Evolutionary conservation across 2,113 vertebrate species (phyloP).

Genomic region (Salvelinus sp.): DNA sequence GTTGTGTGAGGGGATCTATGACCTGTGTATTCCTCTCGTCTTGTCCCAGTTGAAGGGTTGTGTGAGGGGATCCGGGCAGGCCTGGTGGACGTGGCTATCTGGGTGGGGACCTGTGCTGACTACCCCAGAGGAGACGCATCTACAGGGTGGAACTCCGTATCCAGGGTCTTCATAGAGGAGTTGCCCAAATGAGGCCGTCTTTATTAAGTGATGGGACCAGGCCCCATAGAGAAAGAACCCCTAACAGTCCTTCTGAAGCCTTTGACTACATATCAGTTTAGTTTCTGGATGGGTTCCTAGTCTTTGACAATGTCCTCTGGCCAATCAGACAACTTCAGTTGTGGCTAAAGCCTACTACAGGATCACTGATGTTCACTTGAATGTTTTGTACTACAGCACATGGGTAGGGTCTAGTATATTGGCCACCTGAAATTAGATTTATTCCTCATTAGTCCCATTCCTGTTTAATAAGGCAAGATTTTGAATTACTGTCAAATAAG

Average conservation of each 20-base stretch:
- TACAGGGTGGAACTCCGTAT: slow-evolving; percentile 98
- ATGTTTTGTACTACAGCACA: slow-evolving; percentile 25
- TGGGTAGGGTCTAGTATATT: slow-evolving; percentile 12
- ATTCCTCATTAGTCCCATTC: too few species aligned
- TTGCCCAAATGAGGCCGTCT: slow-evolving; percentile 82
- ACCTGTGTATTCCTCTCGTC: neutral
- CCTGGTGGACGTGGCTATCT: slow-evolving; percentile 92
- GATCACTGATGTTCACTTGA: slow-evolving; percentile 55
- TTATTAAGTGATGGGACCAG: neutral
- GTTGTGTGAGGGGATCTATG: too few species aligned
- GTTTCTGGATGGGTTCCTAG: too few species aligned
- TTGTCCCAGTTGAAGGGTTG: slow-evolving; percentile 87
- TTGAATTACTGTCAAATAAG: slow-evolving; percentile 54
- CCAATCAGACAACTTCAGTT: slow-evolving; percentile 32
- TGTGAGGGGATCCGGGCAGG: slow-evolving; percentile 92
- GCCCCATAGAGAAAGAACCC: too few species aligned
- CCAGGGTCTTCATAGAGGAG: slow-evolving; percentile 96
- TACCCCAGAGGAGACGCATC: slow-evolving; percentile 95
- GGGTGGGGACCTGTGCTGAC: slow-evolving; percentile 94
- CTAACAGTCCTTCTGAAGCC: too few species aligned
- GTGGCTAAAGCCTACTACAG: slow-evolving; percentile 23
- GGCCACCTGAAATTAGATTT: slow-evolving; percentile 1
- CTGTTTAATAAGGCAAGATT: slow-evolving; percentile 18
- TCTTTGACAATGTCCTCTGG: slow-evolving; percentile 35
- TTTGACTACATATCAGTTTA: too few species aligned